Conservation (phyloP, 2,113 vertebrate species). For the Phoxinus phoxinus region DNA sequence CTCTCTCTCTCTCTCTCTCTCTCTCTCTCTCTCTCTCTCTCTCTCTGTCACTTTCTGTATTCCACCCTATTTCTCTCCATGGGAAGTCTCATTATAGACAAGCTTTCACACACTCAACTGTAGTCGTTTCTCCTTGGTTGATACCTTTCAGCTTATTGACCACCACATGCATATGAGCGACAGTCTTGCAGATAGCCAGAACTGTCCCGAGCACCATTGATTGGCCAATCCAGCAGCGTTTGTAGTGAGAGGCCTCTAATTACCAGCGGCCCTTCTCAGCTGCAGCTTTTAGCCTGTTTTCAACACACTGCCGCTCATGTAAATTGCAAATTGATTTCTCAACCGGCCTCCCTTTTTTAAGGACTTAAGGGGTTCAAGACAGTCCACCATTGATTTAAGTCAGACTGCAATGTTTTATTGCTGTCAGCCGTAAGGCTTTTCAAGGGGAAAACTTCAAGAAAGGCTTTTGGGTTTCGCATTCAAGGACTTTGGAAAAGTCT, state of each 20-base stretch:
- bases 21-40: background rate
- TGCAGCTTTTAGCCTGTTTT: conserved; percentile 69
- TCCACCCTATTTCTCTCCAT: background rate
- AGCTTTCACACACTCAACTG: conserved; percentile 61
- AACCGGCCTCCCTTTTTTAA: conserved; percentile 72
- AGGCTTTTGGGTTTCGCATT: background rate
- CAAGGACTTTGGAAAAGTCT: conserved; percentile 5
- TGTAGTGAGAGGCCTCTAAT: conserved; percentile 70
- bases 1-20: background rate
- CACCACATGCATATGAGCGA: conserved; percentile 44
- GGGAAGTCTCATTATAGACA: conserved; percentile 25
- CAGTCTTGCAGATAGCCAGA: conserved; percentile 51
- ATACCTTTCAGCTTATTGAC: conserved; percentile 61
- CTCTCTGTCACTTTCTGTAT: background rate
- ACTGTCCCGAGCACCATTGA: conserved; percentile 62
- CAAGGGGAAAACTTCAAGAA: conserved; percentile 70
- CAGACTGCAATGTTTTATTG: conserved; percentile 75
- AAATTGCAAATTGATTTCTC: conserved; percentile 80
- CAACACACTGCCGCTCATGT: conserved; percentile 74
- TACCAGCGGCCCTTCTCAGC: conserved; percentile 62
- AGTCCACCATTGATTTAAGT: conserved; percentile 73
- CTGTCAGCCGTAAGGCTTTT: conserved; percentile 75
- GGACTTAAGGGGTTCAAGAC: conserved; percentile 77
- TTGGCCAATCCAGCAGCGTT: conserved; percentile 59
- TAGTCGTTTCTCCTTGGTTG: conserved; percentile 66